These are phyloP conservation scores for Macrocentrus cingulum DNA, from an alignment of 1,140 invertebrate species.

Conservation along the genomic window DNA sequence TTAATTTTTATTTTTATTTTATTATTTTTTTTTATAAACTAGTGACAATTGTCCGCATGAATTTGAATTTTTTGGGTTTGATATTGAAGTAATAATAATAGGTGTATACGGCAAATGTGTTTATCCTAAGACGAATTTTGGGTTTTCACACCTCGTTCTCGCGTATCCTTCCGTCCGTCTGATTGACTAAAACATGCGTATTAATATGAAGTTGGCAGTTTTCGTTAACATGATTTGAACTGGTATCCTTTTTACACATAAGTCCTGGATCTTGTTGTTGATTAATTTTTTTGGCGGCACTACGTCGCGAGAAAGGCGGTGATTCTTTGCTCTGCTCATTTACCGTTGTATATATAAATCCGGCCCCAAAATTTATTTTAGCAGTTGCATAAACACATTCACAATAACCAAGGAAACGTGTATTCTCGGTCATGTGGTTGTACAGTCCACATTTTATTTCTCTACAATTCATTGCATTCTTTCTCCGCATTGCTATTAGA, in stretches of 20 bases:
- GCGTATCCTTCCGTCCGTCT: conserved; percentile 24
- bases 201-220: conserved; percentile 52
- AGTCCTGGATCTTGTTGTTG: conserved; percentile 24
- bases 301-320: background rate
- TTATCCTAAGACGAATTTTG: conserved; percentile 35
- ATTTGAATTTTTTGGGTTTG: background rate
- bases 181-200: conserved; percentile 50
- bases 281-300: background rate
- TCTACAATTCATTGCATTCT: background rate
- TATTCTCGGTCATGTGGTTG: conserved; percentile 12
- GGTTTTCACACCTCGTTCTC: conserved; percentile 16
- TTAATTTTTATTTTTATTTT: no score
- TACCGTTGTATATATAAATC: no score
- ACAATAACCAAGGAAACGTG: conserved; percentile 29
- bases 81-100: conserved; percentile 13
- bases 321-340: no score
- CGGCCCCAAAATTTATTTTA: conserved; percentile 32
- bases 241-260: conserved; percentile 34
- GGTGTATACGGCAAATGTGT: conserved; percentile 33
- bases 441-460: conserved; percentile 15
- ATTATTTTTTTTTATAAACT: conserved; percentile 8
- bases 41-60: conserved; percentile 15
- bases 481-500: conserved; percentile 11
- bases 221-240: conserved; percentile 46
- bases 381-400: conserved; percentile 32